Percentiles rank a stretch among this genome's conserved stretches.
Evolutionary conservation across 2,888 invertebrate genomes (phyloP).

Genomic region (Trachelus iudaicus): DNA sequence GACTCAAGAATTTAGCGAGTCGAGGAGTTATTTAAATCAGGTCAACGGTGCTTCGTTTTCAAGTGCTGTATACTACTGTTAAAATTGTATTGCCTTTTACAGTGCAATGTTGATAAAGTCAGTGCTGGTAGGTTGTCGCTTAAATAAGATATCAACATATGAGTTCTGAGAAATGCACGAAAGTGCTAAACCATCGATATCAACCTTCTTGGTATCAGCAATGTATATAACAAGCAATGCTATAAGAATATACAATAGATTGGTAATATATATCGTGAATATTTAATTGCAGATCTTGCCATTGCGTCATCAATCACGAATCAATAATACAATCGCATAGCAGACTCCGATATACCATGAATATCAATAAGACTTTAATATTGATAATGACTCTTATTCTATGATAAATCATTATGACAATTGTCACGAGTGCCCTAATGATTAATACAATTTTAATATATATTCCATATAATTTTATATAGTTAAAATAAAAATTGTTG

Average conservation of each 20-base stretch:
- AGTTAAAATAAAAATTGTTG: no score
- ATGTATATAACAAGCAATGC: background rate
- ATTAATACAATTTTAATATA: background rate
- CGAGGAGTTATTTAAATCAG: background rate
- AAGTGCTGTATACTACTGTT: background rate
- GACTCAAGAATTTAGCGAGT: background rate
- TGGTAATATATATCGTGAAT: slow-evolving; percentile 1
- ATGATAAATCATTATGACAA: background rate
- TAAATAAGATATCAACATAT: background rate
- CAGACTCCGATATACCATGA: background rate
- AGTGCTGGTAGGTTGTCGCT: background rate
- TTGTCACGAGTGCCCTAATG: background rate
- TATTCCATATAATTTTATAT: background rate
- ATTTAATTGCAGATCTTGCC: slow-evolving; percentile 22
- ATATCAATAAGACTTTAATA: background rate
- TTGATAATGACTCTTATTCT: background rate
- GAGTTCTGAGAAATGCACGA: background rate
- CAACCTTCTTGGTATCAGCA: background rate
- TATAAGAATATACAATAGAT: background rate
- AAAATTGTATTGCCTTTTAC: background rate
- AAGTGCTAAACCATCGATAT: background rate
- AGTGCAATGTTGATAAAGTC: background rate
- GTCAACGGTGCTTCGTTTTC: background rate
- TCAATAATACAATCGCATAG: background rate
- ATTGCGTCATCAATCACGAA: slow-evolving; percentile 23